Evolutionary conservation across 2,113 vertebrate genomes (phyloP).

Genomic region (Agelaius tricolor): DNA sequence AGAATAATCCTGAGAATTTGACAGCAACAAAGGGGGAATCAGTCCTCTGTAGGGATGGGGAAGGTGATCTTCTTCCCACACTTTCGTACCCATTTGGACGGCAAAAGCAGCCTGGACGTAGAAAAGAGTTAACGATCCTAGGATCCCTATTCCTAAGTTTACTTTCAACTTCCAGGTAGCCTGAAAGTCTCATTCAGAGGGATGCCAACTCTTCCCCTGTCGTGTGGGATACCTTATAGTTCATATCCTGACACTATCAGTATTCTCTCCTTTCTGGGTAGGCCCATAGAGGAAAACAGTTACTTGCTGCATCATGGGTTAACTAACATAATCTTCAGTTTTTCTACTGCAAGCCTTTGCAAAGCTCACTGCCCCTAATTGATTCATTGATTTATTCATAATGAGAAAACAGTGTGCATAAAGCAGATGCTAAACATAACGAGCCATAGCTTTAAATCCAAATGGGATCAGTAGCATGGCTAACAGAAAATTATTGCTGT

Average conservation of each 20-base stretch:
- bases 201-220: background rate
- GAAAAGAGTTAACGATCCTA: background rate
- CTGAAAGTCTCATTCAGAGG: background rate
- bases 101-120: background rate
- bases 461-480: constrained; percentile 10
- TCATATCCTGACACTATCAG: background rate
- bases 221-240: background rate
- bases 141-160: background rate
- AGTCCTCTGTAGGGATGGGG: background rate
- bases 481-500: constrained; percentile 40
- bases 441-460: constrained; percentile 49
- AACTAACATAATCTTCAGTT: constrained; percentile 9
- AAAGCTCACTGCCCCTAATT: constrained; percentile 42
- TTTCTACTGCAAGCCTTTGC: background rate
- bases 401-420: constrained; percentile 52
- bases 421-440: constrained; percentile 66
- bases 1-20: background rate
- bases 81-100: background rate
- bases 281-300: background rate
- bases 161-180: background rate
- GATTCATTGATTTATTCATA: constrained; percentile 74
- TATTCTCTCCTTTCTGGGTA: background rate
- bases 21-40: background rate
- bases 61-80: background rate
- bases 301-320: background rate